Base-by-base conservation (phyloP, 2,113 vertebrate genomes). In the Dinomys branickii region DNA sequence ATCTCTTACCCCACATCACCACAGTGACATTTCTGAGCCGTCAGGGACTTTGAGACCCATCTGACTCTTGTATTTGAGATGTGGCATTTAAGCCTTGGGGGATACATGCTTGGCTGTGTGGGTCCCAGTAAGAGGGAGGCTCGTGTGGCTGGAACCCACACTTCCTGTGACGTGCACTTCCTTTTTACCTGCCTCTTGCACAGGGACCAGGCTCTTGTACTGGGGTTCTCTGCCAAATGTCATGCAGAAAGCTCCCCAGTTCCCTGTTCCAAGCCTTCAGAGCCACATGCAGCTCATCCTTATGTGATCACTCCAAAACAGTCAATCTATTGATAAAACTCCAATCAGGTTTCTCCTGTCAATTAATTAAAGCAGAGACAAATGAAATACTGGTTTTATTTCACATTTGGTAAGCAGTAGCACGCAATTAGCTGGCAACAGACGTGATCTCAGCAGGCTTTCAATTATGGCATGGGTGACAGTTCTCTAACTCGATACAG, bases 371-470 rank as follows among this genome's bases (percentile, higher is more conserved):
- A 97, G 92, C 88, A 61, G 90, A 97, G 97, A 97, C 97, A 97
- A 98, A 97, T 96, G 97, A 98, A 98, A 98, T 93, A 92, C 92
- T 91, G 96, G 41, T 97, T 98, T 98, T 98, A 98, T 95, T 98
- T 98, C 97, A 98, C 95, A 94, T 98, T 98, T 95, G 87, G 56
- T 71, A 50, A 71, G 84, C 94, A 95, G 95, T 58, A 94, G 97
- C 95, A 90, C 85, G 97, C 97, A 98, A 97, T 98, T 98, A 98
- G 98, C 98, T 96, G 92, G 95, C 98, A 98, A 96, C 98, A 98
- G 98, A 98, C 96, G 6, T 83, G 97, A 97, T 98, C 98, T 97
- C 98, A 98, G 98, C 98, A 98, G 98, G 98, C 97, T 98, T 98
- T 98, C 98, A 98, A 98, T 99, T 98, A 98, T 94, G 98, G 94